These are phyloP conservation scores for Leptothorax acervorum DNA, from an alignment of 2,888 invertebrate species.

Conservation along the genomic window DNA sequence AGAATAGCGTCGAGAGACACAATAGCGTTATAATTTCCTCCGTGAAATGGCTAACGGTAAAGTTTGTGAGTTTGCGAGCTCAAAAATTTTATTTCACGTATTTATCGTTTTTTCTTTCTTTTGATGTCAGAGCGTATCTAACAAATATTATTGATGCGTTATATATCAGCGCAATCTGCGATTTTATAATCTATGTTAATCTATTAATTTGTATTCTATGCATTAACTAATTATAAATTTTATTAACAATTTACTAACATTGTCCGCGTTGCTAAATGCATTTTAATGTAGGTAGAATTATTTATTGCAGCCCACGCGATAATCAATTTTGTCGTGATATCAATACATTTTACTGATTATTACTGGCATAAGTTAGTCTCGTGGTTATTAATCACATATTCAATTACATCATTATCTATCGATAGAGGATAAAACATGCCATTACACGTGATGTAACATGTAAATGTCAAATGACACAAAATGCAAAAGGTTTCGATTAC, in stretches of 20 bases:
- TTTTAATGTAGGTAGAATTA: slow-evolving; percentile 8
- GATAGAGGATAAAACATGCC: neutral
- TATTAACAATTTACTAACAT: neutral
- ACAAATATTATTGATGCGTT: neutral
- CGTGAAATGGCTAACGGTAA: neutral
- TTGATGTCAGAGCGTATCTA: neutral
- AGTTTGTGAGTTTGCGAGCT: neutral
- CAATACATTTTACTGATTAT: slow-evolving; percentile 10
- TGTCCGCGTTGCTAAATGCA: neutral
- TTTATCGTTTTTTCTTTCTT: neutral
- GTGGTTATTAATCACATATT: slow-evolving; percentile 32
- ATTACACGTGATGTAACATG: neutral
- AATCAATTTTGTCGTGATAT: neutral
- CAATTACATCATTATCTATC: neutral
- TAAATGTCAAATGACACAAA: neutral
- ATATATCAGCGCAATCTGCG: neutral
- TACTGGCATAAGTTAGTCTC: neutral
- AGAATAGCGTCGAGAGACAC: slow-evolving; percentile 7
- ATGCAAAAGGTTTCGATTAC: neutral
- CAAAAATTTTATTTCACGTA: neutral
- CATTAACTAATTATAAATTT: slow-evolving; percentile 19
- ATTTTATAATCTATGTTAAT: neutral
- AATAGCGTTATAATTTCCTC: slow-evolving; percentile 26
- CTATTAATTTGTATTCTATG: neutral
- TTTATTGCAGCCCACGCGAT: neutral